Base-by-base conservation (phyloP, 1,140 invertebrate species). In the Drosophila sulfurigaster region DNA sequence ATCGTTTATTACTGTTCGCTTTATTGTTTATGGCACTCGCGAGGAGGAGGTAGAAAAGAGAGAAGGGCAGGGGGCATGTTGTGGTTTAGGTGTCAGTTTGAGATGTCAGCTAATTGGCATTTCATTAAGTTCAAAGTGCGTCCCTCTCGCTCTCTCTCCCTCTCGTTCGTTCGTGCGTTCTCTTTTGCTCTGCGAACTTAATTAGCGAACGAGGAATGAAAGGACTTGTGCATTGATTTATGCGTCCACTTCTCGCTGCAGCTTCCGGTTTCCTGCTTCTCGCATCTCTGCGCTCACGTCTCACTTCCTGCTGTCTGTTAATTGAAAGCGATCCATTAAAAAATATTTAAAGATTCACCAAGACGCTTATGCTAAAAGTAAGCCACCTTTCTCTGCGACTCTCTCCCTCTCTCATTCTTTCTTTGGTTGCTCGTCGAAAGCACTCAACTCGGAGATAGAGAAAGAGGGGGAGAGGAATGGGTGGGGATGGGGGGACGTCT, bases 271-370 rank as follows among this genome's bases (percentile, higher is more conserved):
- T 15, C 57, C 16, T 35, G 15, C 45, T 45, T 46, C 10, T n/a
- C 13, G 13, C 11, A n/a, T 30, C 51, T n/a, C 35, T 41, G 43
- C 28, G 25, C 30, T 30, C 30, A 49, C 38, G 59, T 60, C 28
- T 30, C 54, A 28, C 38, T 71, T 28, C 28, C 3, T 10, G 32
- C 11, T 11, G 41, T 7, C 32, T 32, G 25, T 43, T 75, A 69
- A 75, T 75, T 75, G 65, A 75, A 75, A 62, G 72, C 58, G 66
- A 75, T 69, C 58, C 66, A 70, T 75, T 75, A 57, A 63, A 57
- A 69, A 69, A 56, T 65, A 71, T 75, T 69, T 63, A 69, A 63
- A 56, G 49, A 69, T 63, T 68, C 58, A 57, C 20, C 71, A 69
- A 25, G 35, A 30, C 64, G 30, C 32, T 51, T 52, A 20, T 49